phyloP scores from a whole-genome alignment of 2,113 vertebrate species.

The Manacus vitellinus region DNA sequence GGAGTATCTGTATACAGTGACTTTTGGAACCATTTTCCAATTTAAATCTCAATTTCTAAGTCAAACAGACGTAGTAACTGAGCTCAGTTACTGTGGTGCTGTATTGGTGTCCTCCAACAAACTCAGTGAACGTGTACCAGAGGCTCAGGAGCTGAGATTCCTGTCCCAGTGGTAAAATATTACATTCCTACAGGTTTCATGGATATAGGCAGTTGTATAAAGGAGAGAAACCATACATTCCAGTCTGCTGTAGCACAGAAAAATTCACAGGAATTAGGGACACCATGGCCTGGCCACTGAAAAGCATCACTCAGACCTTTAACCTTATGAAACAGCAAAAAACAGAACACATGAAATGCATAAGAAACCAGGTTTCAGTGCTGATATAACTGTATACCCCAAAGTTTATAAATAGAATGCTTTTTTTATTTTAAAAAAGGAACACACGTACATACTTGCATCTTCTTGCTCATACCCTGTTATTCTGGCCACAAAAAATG shows the following conservation, averaged over 20 bases:
- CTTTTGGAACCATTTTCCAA: neutral
- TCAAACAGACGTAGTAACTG: accelerated
- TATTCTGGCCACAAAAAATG: constrained; percentile 6
- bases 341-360: neutral
- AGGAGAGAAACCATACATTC: neutral
- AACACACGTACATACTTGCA: neutral
- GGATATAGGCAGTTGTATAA: neutral
- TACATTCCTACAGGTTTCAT: neutral
- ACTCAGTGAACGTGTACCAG: accelerated
- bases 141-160: neutral
- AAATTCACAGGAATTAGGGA: neutral
- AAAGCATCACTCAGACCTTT: neutral
- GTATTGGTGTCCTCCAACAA: neutral
- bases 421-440: constrained; percentile 3
- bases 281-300: neutral
- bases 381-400: neutral
- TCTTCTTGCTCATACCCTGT: neutral
- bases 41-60: neutral
- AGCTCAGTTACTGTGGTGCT: accelerated
- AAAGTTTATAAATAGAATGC: neutral
- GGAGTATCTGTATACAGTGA: neutral
- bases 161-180: neutral
- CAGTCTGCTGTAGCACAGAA: neutral
- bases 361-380: neutral
- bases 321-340: neutral